These are phyloP conservation scores for Apamea monoglypha DNA, from an alignment of 2,888 invertebrate species.

Conservation along the genomic window DNA sequence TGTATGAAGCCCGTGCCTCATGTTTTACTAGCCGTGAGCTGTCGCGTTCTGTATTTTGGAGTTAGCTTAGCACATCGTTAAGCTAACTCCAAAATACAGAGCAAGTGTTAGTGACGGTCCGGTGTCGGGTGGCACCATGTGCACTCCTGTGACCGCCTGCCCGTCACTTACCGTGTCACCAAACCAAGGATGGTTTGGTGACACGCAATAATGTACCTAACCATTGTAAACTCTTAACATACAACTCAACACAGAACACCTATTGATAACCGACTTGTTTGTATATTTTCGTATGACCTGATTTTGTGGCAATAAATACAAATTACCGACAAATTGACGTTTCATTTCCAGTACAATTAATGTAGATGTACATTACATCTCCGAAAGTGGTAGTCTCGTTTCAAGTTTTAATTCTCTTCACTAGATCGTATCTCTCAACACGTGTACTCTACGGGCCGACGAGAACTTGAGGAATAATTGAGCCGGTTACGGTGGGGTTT, in stretches of 20 bases:
- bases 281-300: constrained; percentile 55
- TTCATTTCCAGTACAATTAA: constrained; percentile 24
- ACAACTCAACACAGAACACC: constrained; percentile 13
- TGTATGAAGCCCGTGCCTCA: not conserved
- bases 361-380: not conserved
- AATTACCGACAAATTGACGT: constrained; percentile 23
- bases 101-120: not conserved
- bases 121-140: not conserved
- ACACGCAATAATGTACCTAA: not conserved
- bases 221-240: constrained; percentile 1
- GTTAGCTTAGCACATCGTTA: too few species aligned
- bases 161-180: not conserved
- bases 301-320: constrained; percentile 50
- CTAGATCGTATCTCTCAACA: too few species aligned
- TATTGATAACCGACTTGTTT: constrained; percentile 33
- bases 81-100: too few species aligned
- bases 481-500: too few species aligned
- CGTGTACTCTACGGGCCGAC: too few species aligned
- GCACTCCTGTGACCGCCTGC: not conserved
- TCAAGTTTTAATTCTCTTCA: not conserved
- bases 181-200: too few species aligned
- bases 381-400: not conserved
- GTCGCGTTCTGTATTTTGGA: not conserved
- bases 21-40: not conserved
- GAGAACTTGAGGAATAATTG: too few species aligned